These are phyloP conservation scores for Bombus waltoni DNA, from an alignment of 1,140 invertebrate genomes.

Conservation along the genomic window DNA sequence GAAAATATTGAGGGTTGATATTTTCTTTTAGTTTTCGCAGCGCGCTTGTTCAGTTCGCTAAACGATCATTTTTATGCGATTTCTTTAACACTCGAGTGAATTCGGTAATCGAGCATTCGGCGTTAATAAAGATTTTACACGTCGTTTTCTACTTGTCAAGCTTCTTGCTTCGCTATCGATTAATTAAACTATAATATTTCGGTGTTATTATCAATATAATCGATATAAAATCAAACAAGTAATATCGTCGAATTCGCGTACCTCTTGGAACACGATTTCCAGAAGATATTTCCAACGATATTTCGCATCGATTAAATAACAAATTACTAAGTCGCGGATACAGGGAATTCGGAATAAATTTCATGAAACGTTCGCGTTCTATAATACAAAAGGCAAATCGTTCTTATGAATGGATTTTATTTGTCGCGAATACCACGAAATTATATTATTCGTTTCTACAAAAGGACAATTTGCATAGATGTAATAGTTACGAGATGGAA, in stretches of 20 bases:
- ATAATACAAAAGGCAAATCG: neutral
- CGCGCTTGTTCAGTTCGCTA: no score
- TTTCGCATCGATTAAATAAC: no score
- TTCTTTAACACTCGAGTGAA: neutral
- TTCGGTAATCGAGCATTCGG: neutral
- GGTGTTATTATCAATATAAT: no score
- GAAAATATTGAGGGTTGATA: neutral
- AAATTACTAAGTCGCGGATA: no score
- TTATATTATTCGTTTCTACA: neutral
- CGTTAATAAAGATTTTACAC: no score
- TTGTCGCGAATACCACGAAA: neutral
- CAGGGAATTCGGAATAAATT: neutral
- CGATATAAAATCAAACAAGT: no score
- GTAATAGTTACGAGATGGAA: neutral
- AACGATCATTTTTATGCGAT: neutral
- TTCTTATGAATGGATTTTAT: neutral
- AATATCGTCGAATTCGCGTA: neutral
- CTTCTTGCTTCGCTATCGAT: neutral
- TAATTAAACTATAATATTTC: neutral
- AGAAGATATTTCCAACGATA: neutral
- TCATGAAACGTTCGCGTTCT: neutral
- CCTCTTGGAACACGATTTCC: no score
- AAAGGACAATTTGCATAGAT: neutral
- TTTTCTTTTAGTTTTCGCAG: neutral
- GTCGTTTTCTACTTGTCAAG: neutral